Conservation (phyloP, 2,113 vertebrate species). For the Callocephalon fimbriatum region DNA sequence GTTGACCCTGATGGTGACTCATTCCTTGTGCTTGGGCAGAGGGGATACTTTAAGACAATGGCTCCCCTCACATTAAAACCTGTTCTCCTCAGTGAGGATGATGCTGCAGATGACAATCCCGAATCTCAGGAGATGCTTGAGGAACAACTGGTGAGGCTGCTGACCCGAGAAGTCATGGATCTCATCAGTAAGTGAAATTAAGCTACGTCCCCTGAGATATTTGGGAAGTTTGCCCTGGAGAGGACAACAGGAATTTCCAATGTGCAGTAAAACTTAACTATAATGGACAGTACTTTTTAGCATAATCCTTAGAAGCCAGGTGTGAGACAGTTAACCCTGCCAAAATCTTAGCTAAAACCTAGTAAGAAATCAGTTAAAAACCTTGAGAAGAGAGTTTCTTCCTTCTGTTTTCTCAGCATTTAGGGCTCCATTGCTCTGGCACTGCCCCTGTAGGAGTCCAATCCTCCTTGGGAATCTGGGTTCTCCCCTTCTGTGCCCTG, state of each 20-base stretch:
- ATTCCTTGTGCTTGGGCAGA: neutral
- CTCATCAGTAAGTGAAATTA: constrained; percentile 87
- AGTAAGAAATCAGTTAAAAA: neutral
- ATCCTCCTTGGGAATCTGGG: neutral
- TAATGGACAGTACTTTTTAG: neutral
- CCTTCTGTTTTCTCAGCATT: neutral
- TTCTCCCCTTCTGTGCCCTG: neutral
- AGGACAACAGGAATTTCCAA: neutral
- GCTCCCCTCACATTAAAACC: neutral
- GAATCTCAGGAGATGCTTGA: constrained; percentile 96
- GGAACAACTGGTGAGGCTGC: constrained; percentile 89
- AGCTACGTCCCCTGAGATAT: neutral
- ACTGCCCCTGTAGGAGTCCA: neutral
- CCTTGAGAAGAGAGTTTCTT: neutral
- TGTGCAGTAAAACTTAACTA: neutral
- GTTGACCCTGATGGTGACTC: neutral
- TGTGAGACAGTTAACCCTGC: neutral
- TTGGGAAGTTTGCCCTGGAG: neutral
- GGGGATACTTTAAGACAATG: neutral
- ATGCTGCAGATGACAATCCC: constrained; percentile 85
- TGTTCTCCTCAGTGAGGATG: constrained; percentile 78
- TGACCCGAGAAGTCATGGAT: constrained; percentile 95
- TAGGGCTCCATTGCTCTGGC: neutral
- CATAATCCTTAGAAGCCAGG: neutral
- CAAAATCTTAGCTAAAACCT: neutral